Base-by-base conservation (phyloP, 92 coral and sea anemone species). In the Zoanthus sansibaricus region DNA sequence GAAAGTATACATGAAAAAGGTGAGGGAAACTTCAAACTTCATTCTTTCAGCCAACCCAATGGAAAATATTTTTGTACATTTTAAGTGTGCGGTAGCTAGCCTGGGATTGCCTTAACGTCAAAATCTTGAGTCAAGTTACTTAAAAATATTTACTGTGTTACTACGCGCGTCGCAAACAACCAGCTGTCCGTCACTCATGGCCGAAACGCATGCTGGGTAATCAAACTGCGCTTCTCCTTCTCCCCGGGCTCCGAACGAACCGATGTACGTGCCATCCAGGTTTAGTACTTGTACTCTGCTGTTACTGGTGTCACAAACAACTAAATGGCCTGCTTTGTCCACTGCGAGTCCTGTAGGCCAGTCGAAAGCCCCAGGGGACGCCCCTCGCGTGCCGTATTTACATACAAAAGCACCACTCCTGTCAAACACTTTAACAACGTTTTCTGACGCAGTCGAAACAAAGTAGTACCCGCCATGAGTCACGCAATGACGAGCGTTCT, bases 271-370 rank as follows among this genome's bases (percentile, higher is more conserved):
- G 32, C 92, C 89, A 55, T 47, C 71, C 86, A 78, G 8, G 13
- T 89, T 71, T 25, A 89, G 66, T 78, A 89, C 66, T 69, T 89
- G 92, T 13, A 89, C 75, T 78, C 92, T 77, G 52, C 87, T 13
- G 10, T 89, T 89, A 56, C 77, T 68, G 21, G 85, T 76, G 59
- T 89, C 92, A 78, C 92, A 89, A 47, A 89, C 89, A 71, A 89
- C 72, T 30, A 89, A 80, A 56, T 77, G 92, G 21, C 78, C 92
- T 13, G 86, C 47, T 76, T 85, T 85, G 86, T 89, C 85, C 17
- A 89, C 67, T n/a, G 89, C 56, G 15, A 89, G 75, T n/a, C 92
- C 89, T 6, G 85, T 79, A 14, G 89, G 89, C 72, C 83, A 62
- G 33, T 71, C 87, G 37, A 89, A 77, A 16, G 87, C 82, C 9